Base-by-base conservation (phyloP, 2,888 invertebrate genomes). In the Chloromyia formosa region DNA sequence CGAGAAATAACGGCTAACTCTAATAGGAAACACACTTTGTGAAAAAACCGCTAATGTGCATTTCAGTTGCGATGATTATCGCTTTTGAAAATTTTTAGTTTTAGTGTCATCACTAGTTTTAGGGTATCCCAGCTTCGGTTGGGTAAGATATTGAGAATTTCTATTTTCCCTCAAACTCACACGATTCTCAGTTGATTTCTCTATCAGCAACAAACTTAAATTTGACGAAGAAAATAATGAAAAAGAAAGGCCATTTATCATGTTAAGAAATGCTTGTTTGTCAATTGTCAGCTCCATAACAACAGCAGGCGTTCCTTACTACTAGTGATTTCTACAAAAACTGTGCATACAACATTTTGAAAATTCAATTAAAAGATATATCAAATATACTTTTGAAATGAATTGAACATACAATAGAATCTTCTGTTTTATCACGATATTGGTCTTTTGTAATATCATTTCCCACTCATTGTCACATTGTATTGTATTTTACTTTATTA, bases 371-470 rank as follows among this genome's bases (percentile, higher is more conserved):
- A 22, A 58, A 64, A 64, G 1, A 64, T 45, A 64, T 64, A 64
- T 42, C 9, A 42, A 20, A 40, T 20, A 64, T 45, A 42, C 64
- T 20, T 16, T 20, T 42, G 16, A 18, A 42, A 42, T 20, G 40
- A 64, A 64, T n/a, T 14, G 18, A n/a, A 64, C 16, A 22, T 68
- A 64, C 72, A 75, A 73, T 53, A 60, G 66, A 75, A 45, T 58
- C 66, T 45, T 73, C 22, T 49, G 49, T 49, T 73, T 23, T 76
- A 76, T 76, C 76, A 76, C 76, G 73, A 76, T 73, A 61, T 71
- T 69, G 75, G 76, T 76, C 76, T 74, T 76, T 76, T 76, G 76
- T 71, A 76, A 76, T 76, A 76, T 74, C 71, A 64, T 64, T 53
- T 72, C 49, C 1, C 49, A n/a, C 16, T 49, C 60, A 58, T 42